A percentile compares a stretch with the other conserved stretches of the same genome.
Evolutionary conservation across 2,113 vertebrate species (phyloP).

Genomic region (Passer montanus): DNA sequence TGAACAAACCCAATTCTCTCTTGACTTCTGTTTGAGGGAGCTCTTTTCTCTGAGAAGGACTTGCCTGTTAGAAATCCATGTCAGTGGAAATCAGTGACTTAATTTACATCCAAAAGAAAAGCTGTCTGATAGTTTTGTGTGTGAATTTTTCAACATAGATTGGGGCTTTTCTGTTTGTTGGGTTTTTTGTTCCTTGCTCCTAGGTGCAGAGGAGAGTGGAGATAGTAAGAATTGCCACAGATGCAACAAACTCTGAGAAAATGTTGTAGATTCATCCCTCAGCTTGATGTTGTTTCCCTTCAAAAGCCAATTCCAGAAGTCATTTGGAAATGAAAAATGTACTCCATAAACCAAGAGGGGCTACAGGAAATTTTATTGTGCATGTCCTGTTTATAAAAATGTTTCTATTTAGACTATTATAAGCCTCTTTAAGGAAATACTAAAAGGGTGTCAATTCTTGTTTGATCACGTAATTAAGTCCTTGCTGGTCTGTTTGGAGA

Average conservation of each 20-base stretch:
- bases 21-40: neutral
- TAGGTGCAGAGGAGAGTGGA: neutral
- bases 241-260: neutral
- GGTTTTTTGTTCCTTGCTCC: neutral
- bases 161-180: neutral
- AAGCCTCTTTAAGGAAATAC: neutral
- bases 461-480: neutral
- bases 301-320: neutral
- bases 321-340: neutral
- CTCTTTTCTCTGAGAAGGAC: neutral
- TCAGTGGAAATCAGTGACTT: neutral
- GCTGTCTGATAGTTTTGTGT: neutral
- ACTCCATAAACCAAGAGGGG: neutral
- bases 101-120: neutral
- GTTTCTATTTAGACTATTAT: neutral
- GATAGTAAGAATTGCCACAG: neutral
- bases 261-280: neutral
- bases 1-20: neutral
- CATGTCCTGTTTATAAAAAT: neutral
- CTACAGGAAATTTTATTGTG: neutral
- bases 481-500: neutral
- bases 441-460: neutral
- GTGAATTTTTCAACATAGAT: neutral
- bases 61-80: neutral
- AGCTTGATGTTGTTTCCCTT: neutral